These are phyloP conservation scores for Microcaecilia unicolor DNA, from an alignment of 2,797 vertebrate genomes.

Conservation along the genomic window DNA sequence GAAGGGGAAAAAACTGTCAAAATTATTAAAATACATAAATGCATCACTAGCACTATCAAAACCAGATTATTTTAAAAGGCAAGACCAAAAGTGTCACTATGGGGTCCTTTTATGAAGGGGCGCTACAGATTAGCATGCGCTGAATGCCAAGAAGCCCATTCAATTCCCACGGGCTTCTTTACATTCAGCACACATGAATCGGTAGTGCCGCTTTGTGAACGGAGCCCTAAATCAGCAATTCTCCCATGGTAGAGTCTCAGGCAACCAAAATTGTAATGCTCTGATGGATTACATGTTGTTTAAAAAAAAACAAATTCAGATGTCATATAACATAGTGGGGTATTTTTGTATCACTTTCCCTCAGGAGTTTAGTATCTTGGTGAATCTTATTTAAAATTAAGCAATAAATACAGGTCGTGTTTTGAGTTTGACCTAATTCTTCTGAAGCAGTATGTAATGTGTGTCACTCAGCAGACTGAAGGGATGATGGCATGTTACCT, in stretches of 20 bases:
- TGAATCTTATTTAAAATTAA: conserved; percentile 59
- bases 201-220: too few relatives aligned
- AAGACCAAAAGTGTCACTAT: too few relatives aligned
- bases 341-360: conserved; percentile 43
- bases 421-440: conserved; percentile 33
- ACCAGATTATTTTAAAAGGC: conserved; percentile 21
- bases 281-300: background rate
- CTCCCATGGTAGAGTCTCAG: conserved; percentile 13
- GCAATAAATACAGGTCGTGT: conserved; percentile 54
- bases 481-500: conserved; percentile 34
- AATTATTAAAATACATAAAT: conserved; percentile 14
- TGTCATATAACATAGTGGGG: conserved; percentile 3
- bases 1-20: conserved; percentile 28
- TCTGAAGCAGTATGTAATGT: conserved; percentile 33
- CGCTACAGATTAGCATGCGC: too few relatives aligned
- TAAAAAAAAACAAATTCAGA: conserved; percentile 6
- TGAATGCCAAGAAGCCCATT: too few relatives aligned
- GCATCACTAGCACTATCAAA: conserved; percentile 21
- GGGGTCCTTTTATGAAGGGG: too few relatives aligned
- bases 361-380: conserved; percentile 54
- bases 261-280: background rate
- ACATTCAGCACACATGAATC: too few relatives aligned
- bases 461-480: conserved; percentile 29
- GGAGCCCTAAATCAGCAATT: too few relatives aligned
- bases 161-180: too few relatives aligned